Evolutionary conservation across 2,113 vertebrate genomes (phyloP).

Genomic region (Diglossa brunneiventris): DNA sequence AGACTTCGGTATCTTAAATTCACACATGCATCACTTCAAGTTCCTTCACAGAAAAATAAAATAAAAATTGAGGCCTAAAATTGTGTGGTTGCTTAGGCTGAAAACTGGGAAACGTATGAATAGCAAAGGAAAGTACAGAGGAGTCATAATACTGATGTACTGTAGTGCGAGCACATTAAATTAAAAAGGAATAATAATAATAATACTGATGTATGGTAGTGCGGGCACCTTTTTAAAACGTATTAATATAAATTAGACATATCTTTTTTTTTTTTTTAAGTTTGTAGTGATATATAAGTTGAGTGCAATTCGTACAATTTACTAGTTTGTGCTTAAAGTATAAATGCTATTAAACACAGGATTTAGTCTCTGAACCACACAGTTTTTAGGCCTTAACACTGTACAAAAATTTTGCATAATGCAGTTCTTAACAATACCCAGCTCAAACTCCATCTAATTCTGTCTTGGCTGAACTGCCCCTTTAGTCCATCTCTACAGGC

Average conservation of each 20-base stretch:
- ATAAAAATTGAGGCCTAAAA: slow-evolving; percentile 91
- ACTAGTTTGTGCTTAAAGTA: slow-evolving; percentile 99
- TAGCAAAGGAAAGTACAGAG: slow-evolving; percentile 84
- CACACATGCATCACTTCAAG: slow-evolving; percentile 92
- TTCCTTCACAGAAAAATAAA: slow-evolving; percentile 91
- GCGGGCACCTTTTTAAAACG: slow-evolving; percentile 88
- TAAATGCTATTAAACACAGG: slow-evolving; percentile 99
- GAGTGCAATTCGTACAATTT: slow-evolving; percentile 99
- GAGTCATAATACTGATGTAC: slow-evolving; percentile 89
- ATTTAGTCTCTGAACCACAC: slow-evolving; percentile 99
- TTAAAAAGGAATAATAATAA: slow-evolving; percentile 82
- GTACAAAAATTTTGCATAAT: slow-evolving; percentile 99
- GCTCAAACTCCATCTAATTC: slow-evolving; percentile 86
- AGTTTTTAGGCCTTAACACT: slow-evolving; percentile 99
- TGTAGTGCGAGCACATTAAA: slow-evolving; percentile 91
- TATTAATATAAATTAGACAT: slow-evolving; percentile 99
- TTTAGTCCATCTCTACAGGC: slow-evolving; percentile 87
- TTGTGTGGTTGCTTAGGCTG: slow-evolving; percentile 94
- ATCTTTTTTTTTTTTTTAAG: slow-evolving; percentile 93
- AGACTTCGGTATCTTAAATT: slow-evolving; percentile 92
- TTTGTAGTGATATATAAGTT: slow-evolving; percentile 99
- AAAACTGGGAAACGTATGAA: slow-evolving; percentile 82
- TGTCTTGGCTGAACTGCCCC: slow-evolving; percentile 84
- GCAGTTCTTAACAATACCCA: slow-evolving; percentile 94
- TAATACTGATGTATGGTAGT: slow-evolving; percentile 87